Evolutionary conservation across 2,888 invertebrate species (phyloP).

Genomic region (Eubasilissa splendida): DNA sequence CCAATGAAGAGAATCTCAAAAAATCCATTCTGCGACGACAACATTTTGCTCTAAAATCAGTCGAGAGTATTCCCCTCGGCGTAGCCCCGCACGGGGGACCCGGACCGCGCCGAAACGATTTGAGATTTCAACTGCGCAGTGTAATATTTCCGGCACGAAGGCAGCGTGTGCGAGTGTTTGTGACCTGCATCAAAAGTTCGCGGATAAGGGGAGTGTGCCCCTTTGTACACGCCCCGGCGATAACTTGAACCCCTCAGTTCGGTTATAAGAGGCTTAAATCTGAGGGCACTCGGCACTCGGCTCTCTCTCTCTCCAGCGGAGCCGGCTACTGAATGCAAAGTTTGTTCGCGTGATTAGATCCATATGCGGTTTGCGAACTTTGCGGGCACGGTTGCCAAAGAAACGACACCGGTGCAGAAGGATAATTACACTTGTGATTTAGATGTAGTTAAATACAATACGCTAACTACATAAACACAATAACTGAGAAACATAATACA

Average conservation of each 20-base stretch:
- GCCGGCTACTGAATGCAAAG: conserved; percentile 22
- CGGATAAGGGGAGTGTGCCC: background rate
- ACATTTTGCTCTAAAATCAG: too few relatives aligned
- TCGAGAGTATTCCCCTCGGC: too few relatives aligned
- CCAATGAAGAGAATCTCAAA: too few relatives aligned
- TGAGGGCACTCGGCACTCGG: conserved; percentile 6
- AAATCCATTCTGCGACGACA: too few relatives aligned
- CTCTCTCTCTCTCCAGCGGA: background rate
- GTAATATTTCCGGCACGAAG: background rate
- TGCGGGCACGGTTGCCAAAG: background rate
- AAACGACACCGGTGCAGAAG: too few relatives aligned
- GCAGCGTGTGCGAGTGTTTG: background rate
- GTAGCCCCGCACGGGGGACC: too few relatives aligned
- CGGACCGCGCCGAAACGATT: too few relatives aligned
- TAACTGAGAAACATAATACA: too few relatives aligned
- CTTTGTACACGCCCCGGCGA: background rate
- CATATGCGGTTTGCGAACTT: conserved; percentile 11
- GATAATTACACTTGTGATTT: too few relatives aligned
- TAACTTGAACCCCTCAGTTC: conserved; percentile 1
- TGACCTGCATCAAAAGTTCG: background rate
- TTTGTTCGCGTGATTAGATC: conserved; percentile 26
- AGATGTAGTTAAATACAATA: too few relatives aligned
- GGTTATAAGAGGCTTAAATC: conserved; percentile 13
- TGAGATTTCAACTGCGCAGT: too few relatives aligned
- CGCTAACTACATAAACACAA: too few relatives aligned